These are phyloP conservation scores for Tipula helvola DNA, from an alignment of 2,888 invertebrate genomes.

Conservation along the genomic window DNA sequence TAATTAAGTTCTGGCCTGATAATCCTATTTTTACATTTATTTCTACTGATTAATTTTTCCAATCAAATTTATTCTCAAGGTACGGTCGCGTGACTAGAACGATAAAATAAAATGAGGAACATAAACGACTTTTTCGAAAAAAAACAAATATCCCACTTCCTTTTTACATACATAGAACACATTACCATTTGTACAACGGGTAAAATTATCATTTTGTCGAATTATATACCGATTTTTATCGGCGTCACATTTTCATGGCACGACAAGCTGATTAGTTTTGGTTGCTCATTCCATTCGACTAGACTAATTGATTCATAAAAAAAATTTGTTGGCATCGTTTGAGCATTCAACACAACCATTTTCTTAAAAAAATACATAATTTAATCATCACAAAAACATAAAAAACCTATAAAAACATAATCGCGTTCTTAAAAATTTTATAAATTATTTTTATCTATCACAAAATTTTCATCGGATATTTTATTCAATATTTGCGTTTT, in stretches of 20 bases:
- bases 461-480: slow-evolving; percentile 11
- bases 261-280: neutral
- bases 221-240: neutral
- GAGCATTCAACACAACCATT: neutral
- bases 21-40: neutral
- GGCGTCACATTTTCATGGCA: neutral
- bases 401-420: neutral
- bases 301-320: neutral
- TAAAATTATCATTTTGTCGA: neutral
- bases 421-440: neutral
- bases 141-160: neutral
- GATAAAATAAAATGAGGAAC: neutral
- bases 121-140: neutral
- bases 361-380: neutral
- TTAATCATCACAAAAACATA: neutral
- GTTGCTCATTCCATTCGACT: neutral
- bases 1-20: neutral
- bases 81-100: neutral
- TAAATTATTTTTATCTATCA: neutral
- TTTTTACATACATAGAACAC: neutral
- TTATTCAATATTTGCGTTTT: slow-evolving; percentile 17
- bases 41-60: neutral
- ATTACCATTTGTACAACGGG: neutral
- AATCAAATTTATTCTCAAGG: neutral
- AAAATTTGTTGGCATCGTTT: neutral